Evolutionary conservation across 2,888 invertebrate species (phyloP).

Genomic region (Papilio protenor): DNA sequence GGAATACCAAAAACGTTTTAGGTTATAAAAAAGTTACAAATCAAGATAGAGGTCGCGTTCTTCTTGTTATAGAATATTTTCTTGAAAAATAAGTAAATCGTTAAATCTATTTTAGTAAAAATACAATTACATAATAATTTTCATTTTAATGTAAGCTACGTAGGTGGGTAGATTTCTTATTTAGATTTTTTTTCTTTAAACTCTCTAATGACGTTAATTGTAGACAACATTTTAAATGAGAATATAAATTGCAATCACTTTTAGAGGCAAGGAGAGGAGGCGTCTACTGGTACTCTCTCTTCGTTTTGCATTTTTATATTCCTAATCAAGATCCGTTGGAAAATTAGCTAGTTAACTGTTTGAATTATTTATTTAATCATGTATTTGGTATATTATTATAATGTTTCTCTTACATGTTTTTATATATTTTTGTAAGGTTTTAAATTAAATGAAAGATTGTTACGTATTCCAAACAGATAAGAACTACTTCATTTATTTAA

Average conservation of each 20-base stretch:
- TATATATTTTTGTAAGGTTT: too few relatives aligned
- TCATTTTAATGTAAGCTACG: not conserved
- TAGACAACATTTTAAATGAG: constrained; percentile 5
- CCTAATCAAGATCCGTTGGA: not conserved
- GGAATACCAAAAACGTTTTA: not conserved
- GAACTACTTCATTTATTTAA: not conserved
- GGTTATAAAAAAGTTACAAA: not conserved
- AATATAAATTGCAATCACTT: not conserved
- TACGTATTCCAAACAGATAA: not conserved
- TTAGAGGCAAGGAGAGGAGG: not conserved
- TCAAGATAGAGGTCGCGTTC: not conserved
- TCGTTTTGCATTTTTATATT: not conserved
- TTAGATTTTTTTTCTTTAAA: not conserved
- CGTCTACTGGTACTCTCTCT: not conserved
- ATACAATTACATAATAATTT: not conserved
- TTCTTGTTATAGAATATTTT: not conserved
- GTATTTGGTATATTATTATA: too few relatives aligned
- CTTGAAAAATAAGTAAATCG: not conserved
- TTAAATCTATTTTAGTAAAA: not conserved
- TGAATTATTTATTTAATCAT: not conserved
- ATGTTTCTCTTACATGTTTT: too few relatives aligned
- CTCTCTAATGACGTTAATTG: not conserved
- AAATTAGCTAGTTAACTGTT: not conserved
- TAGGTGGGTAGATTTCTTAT: not conserved
- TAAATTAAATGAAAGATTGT: too few relatives aligned